Percentiles rank a stretch among this genome's conserved stretches.
phyloP scores from a whole-genome alignment of 2,113 vertebrate genomes.

The Catharus minimus region DNA sequence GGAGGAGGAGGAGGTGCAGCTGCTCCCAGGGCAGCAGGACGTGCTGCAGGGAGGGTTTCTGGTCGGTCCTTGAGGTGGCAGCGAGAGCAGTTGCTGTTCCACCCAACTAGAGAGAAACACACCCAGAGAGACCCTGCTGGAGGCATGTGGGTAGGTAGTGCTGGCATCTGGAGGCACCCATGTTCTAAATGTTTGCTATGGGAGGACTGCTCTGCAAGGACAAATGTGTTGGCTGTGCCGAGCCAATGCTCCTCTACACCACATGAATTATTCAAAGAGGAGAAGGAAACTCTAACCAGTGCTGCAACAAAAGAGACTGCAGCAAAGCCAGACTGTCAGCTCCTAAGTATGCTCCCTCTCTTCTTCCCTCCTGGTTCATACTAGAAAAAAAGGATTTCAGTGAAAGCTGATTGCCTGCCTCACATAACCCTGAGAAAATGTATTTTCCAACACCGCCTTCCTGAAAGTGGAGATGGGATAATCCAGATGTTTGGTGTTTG shows the following conservation, averaged over 20 bases:
- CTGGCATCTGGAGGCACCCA: not conserved
- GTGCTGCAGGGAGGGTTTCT: not conserved
- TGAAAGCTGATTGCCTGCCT: not conserved
- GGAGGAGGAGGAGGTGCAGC: not conserved
- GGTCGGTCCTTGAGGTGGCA: not conserved
- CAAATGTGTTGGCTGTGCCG: not conserved
- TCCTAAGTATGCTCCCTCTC: not conserved
- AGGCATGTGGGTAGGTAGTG: fast-evolving
- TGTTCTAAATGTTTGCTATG: fast-evolving
- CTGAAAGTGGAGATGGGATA: not conserved
- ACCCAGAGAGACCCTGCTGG: not conserved
- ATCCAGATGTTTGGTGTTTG: not conserved
- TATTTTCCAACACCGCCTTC: not conserved
- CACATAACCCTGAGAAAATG: not conserved
- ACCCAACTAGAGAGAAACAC: not conserved
- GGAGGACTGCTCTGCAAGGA: not conserved
- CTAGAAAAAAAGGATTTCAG: not conserved
- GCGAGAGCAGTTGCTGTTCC: not conserved
- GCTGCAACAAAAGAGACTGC: not conserved
- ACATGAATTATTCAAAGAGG: not conserved
- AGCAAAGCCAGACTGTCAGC: not conserved
- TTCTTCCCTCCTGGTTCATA: not conserved
- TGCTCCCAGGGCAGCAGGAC: not conserved
- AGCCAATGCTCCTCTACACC: not conserved
- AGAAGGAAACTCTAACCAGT: not conserved